Base-by-base conservation (phyloP, 2,113 vertebrate genomes). In the Malurus cyaneus region DNA sequence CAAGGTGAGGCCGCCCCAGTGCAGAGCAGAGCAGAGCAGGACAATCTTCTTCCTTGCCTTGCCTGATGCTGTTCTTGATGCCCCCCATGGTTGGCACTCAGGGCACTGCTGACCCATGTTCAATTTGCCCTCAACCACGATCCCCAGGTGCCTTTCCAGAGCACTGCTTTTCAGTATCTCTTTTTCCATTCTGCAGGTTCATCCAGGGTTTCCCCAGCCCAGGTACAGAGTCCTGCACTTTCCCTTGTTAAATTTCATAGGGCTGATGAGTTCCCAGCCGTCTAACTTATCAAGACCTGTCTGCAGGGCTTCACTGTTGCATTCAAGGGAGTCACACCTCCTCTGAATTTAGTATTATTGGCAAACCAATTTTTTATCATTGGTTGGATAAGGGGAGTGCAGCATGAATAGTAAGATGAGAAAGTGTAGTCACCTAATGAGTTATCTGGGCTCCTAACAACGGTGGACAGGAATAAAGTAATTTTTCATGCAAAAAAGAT, bases 71-170 rank as follows among this genome's bases (percentile, higher is more conserved):
- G 34, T 26, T 5, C 42, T 50, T 36, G 34, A 56, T 42, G 20
- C 0, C 0, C 25, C 24, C 34, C 85, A 49, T 0, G 0, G 0
- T 1, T 72, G 57, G 14, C 20, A 42, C 59, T 57, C 66, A 57
- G 21, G 52, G 32, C 60, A 44, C 44, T 49, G 28, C 36, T 69
- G 21, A 3, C 28, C 39, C 28, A 19, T 0, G 0, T 11, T 39
- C 23, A 52, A 4, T 7, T n/a, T 46, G 6, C 18, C 32, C 13
- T 4, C 0, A 0, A 9, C 26, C 44, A 59, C 36, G 0, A 59
- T 5, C 5, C 3, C 7, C 29, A 54, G 19, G 32, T 18, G 46
- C 23, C 21, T 16, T 72, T 50, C 42, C 1, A 0, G 2, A 6
- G 34, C 2, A 2, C 39, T 29, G 39, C 11, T 46, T 19, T 29